Evolutionary conservation across 2,888 invertebrate species (phyloP), one percentile per base, ranked within the genome.

Genomic region (Nephrocerus scutellatus): DNA sequence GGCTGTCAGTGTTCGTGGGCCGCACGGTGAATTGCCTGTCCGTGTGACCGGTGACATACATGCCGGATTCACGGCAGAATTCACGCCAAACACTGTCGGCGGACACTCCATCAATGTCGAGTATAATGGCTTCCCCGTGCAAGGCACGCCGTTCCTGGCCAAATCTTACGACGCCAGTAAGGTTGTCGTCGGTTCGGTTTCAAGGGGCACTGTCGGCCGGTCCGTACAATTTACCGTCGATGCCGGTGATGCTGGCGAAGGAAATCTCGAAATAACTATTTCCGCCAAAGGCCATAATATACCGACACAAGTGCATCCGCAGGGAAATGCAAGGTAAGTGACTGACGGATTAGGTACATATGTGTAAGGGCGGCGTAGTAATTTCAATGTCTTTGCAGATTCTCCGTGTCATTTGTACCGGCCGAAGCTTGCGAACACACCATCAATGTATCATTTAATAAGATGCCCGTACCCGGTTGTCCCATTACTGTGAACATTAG

Each of bases 381-480:
- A 18, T 23, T 14, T 19, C 10, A 23, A 13, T 32, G 19, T 18
- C 3, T 6, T 50, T 50, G 20, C 29, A 78, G 88, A 60, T 98
- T 97, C 71, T 85, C 91, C 47, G 97, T 97, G 42, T 92, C 93
- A 55, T 98, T 97, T 68, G 84, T 92, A 47, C 96, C 97, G 35
- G 85, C 90, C 20, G 90, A 92, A 66, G 82, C 90, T 22, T 90
- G 90, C 62, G 87, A 91, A 64, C 96, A 97, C 71, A 80, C 88
- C 44, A 90, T 97, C 54, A 92, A 92, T 72, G 95, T 98, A 46
- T 91, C 92, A 43, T 98, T 98, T 70, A 98, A 97, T 71, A 92
- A 93, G 74, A 76, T 74, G 74, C 75, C 82, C 32, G 81, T 86
- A 15, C 80, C 82, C 36, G 92, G 91, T 44, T 92, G 92, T 63